These are phyloP conservation scores for Callaeas wilsoni DNA, from an alignment of 2,113 vertebrate species.

Conservation along the genomic window DNA sequence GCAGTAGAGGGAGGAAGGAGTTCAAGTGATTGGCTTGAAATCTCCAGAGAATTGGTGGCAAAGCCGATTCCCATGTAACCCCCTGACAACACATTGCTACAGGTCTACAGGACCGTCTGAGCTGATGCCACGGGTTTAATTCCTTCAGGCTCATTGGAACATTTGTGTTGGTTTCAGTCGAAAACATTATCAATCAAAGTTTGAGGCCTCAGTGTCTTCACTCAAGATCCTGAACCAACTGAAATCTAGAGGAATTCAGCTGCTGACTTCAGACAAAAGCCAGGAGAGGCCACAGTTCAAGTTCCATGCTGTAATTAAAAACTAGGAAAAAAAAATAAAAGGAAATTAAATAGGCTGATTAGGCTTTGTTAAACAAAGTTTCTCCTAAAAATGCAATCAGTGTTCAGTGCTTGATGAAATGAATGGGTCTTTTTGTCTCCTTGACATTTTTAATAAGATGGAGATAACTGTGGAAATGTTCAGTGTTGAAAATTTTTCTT, in stretches of 20 bases:
- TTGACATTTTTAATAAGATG: constrained; percentile 4
- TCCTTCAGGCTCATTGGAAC: not conserved
- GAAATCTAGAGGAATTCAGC: not conserved
- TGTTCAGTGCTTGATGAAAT: not conserved
- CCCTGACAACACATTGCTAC: not conserved
- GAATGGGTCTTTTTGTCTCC: constrained; percentile 33
- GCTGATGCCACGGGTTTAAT: not conserved
- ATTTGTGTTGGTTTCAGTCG: not conserved
- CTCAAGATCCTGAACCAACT: not conserved
- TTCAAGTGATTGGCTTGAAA: not conserved
- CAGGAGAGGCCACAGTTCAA: not conserved
- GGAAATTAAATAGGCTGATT: not conserved
- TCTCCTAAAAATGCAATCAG: not conserved
- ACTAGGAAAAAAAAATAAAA: not conserved
- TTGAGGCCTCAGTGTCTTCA: not conserved
- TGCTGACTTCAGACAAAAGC: not conserved
- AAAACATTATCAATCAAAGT: not conserved
- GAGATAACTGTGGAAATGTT: constrained; percentile 17
- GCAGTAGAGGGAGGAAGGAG: not conserved
- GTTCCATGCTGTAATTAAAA: constrained; percentile 7
- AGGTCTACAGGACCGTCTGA: not conserved
- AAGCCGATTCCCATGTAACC: not conserved
- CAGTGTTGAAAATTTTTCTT: constrained; percentile 16
- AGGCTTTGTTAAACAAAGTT: constrained; percentile 22
- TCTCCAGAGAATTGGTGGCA: not conserved